A percentile compares a stretch with the other conserved stretches of the same genome.
These are phyloP conservation scores for Chitala chitala DNA, from an alignment of 2,113 vertebrate species.

Conservation along the genomic window DNA sequence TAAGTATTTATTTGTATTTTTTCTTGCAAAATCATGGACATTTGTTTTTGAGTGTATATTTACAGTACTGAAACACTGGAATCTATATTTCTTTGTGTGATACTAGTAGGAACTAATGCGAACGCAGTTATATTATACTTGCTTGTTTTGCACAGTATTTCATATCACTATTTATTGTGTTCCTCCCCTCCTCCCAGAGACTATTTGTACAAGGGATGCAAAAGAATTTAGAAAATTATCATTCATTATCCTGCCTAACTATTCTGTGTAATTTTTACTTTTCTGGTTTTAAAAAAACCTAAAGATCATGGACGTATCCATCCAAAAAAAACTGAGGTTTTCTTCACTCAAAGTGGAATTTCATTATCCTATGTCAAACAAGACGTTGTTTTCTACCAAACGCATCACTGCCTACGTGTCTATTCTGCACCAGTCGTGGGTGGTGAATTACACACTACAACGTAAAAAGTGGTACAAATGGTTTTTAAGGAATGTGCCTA, in stretches of 20 bases:
- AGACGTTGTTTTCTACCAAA: no score
- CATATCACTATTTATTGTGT: slow-evolving; percentile 33
- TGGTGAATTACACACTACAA: no score
- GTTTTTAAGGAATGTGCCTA: not conserved
- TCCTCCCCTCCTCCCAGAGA: slow-evolving; percentile 28
- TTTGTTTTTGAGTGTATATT: slow-evolving; percentile 29
- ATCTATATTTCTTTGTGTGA: slow-evolving; percentile 6
- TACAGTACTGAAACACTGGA: slow-evolving; percentile 29
- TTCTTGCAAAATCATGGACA: slow-evolving; percentile 16
- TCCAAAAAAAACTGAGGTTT: not conserved
- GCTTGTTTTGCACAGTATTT: slow-evolving; percentile 55
- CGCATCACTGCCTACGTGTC: no score
- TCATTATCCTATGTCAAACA: not conserved
- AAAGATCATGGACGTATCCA: not conserved
- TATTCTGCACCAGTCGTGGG: no score
- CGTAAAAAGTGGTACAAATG: not conserved
- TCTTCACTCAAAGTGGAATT: not conserved
- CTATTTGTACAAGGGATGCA: not conserved
- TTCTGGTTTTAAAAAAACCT: not conserved
- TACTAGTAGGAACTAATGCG: no score
- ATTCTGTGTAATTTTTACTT: slow-evolving; percentile 11
- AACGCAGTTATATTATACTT: no score
- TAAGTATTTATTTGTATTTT: slow-evolving; percentile 4
- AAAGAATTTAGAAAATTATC: no score
- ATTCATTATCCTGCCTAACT: not conserved